Evolutionary conservation across 2,888 invertebrate genomes (phyloP).

Genomic region (Epinotia brunnichana): DNA sequence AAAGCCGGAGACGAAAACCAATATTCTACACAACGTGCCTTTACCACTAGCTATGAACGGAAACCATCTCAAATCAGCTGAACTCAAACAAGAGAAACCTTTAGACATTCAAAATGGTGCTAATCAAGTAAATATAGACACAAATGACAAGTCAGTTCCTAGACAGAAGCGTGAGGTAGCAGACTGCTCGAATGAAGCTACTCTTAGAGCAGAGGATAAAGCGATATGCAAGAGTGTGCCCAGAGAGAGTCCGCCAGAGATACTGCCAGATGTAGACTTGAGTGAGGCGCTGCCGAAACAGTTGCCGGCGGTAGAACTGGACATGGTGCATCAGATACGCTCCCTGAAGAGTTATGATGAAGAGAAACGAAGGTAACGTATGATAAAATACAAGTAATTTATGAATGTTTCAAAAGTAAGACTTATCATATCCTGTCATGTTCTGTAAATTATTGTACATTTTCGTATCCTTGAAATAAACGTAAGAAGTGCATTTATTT

Average conservation of each 20-base stretch:
- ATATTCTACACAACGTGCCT: conserved; percentile 59
- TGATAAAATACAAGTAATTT: too few relatives aligned
- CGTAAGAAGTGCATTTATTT: conserved; percentile 33
- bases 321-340: conserved; percentile 63
- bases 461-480: background rate
- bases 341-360: conserved; percentile 69
- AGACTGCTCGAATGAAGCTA: conserved; percentile 64
- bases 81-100: conserved; percentile 34
- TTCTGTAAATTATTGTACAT: conserved; percentile 7
- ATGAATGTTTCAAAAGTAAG: background rate
- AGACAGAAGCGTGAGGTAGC: conserved; percentile 71
- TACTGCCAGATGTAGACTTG: conserved; percentile 61
- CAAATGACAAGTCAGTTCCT: conserved; percentile 41
- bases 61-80: conserved; percentile 46
- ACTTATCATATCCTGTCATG: conserved; percentile 14
- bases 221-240: conserved; percentile 63
- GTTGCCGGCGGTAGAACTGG: conserved; percentile 56
- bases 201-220: conserved; percentile 61
- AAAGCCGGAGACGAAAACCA: conserved; percentile 45
- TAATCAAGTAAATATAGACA: conserved; percentile 44
- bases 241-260: conserved; percentile 48
- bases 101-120: conserved; percentile 44
- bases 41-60: conserved; percentile 61
- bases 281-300: conserved; percentile 59
- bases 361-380: conserved; percentile 54